Base-by-base conservation (phyloP, 2,113 vertebrate species). In the Electrona antarctica region DNA sequence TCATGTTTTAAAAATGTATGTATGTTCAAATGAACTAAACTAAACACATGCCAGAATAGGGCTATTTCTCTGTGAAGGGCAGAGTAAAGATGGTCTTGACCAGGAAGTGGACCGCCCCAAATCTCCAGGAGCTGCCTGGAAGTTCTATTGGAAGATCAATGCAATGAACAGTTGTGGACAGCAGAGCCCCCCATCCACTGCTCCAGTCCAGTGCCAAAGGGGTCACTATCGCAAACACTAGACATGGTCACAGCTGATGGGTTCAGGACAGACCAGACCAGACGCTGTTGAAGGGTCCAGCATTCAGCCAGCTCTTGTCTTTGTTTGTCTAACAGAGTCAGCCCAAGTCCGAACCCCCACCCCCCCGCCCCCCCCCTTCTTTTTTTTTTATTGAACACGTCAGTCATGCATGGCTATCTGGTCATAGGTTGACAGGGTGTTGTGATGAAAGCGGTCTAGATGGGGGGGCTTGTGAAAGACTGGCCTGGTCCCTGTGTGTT, bases 261-360 rank as follows among this genome's bases (percentile, higher is more conserved):
- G 59, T n/a, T 63, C 73, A 54, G 69, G 64, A 60, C 64, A n/a
- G 57, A 71, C 60, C 7, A 2, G 21, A 14, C 8, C 29, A 3
- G 33, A 41, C 33, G 33, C 33, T 41, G 48, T 54, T 54, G 6
- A 13, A 54, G 51, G n/a, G 52, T 28, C 54, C 52, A 8, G 52
- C 33, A 12, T 10, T 45, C 12, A 52, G 10, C 29, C 29, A n/a
- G n/a, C 15, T 21, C 46, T 59, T 48, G 33, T 7, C 15, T 76
- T 64, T 78, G 61, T 71, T 52, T 60, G 11, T 57, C 46, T 48
- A 28, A 5, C 54, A 21, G 64, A 69, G 14, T n/a, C 41, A 41
- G 12, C 60, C 41, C 6, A 47, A 56, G 47, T 56, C 46, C 29
- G 9, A 58, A 28, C 14, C 21, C 21, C 21, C 21, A n/a, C 47